A percentile compares a stretch with the other conserved stretches of the same genome.
Evolutionary conservation across 2,797 vertebrate species (phyloP).

Genomic region (Sphenopsis melanotis): DNA sequence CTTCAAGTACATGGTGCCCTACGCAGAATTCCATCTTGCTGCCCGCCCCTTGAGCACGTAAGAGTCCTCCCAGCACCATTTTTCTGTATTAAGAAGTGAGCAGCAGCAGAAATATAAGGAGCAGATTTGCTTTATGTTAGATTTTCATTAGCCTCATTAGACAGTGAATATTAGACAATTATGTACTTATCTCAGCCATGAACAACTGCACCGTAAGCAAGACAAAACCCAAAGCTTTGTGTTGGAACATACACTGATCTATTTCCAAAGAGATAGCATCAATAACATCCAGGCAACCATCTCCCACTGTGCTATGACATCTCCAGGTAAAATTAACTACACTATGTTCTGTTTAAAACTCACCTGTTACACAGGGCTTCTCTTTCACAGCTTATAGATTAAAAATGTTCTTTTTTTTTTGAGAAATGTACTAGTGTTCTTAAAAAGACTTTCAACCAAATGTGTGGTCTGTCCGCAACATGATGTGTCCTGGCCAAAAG

Average conservation of each 20-base stretch:
- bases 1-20: rapidly evolving
- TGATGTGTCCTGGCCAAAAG: rapidly evolving
- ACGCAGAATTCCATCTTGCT: not conserved
- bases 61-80: not conserved
- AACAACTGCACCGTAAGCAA: not conserved
- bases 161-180: not conserved
- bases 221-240: not conserved
- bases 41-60: not conserved
- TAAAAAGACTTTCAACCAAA: not conserved
- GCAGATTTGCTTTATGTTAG: not conserved
- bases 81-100: not conserved
- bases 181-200: not conserved
- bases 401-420: not conserved
- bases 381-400: not conserved
- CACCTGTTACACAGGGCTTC: not conserved
- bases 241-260: not conserved
- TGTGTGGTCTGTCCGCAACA: not conserved
- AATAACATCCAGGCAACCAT: not conserved
- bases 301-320: not conserved
- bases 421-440: not conserved
- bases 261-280: not conserved
- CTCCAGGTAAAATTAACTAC: not conserved
- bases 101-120: not conserved
- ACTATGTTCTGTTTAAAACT: not conserved
- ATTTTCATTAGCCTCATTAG: not conserved